Conservation (phyloP, 1,140 invertebrate species). For the Meloidogyne chitwoodi region DNA sequence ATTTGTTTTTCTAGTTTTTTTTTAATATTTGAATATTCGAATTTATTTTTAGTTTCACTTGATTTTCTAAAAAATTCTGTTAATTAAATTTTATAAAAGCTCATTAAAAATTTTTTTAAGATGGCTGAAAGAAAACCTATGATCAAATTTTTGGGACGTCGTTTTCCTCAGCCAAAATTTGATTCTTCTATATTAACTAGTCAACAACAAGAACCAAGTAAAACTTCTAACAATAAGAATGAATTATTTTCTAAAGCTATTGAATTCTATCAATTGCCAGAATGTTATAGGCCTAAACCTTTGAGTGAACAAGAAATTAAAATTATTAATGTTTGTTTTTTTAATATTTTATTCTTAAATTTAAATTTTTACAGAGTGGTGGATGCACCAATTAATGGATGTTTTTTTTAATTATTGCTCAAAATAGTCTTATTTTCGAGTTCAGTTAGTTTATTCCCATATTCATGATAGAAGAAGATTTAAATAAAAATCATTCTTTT, state of each 20-base stretch:
- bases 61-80: too few species aligned
- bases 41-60: too few species aligned
- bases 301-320: constrained; percentile 52
- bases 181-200: constrained; percentile 19
- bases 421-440: not conserved
- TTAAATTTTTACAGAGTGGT: constrained; percentile 8
- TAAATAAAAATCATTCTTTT: not conserved
- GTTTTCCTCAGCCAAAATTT: constrained; percentile 27
- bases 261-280: constrained; percentile 42
- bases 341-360: not conserved
- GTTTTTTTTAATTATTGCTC: constrained; percentile 4
- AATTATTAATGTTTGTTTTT: constrained; percentile 46
- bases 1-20: not conserved
- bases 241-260: constrained; percentile 12
- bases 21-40: not conserved
- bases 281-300: constrained; percentile 35
- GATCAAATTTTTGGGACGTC: constrained; percentile 50
- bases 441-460: not conserved
- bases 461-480: not conserved
- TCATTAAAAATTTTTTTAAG: too few species aligned
- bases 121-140: constrained; percentile 29
- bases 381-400: not conserved
- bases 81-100: too few species aligned
- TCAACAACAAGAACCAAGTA: not conserved
- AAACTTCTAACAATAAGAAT: not conserved